These are phyloP conservation scores for human DNA, from an alignment of 2,113 vertebrate species.

Conservation along the genomic window GRCh38 chr13:50171001-50171500, in stretches of 20 bases:
- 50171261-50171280: too few relatives aligned
- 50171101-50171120: not conserved
- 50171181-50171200: constrained; percentile 13
- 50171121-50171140: constrained; percentile 1
- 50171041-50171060: not conserved
- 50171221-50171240: not conserved
- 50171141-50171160: not conserved
- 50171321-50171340: too few relatives aligned
- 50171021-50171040: not conserved
- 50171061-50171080: not conserved
- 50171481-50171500: too few relatives aligned
- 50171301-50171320: too few relatives aligned
- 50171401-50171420: too few relatives aligned
- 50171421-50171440: too few relatives aligned
- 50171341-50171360: too few relatives aligned
- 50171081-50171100: not conserved
- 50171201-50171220: not conserved
- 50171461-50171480: too few relatives aligned
- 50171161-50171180: not conserved
- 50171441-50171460: too few relatives aligned
- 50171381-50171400: too few relatives aligned
- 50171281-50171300: too few relatives aligned
- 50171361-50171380: too few relatives aligned
- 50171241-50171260: not conserved
- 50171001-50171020: not conserved